A percentile compares a stretch with the other conserved stretches of the same genome.
These are phyloP conservation scores for Tinamus guttatus DNA, from an alignment of 2,113 vertebrate species.

Conservation along the genomic window DNA sequence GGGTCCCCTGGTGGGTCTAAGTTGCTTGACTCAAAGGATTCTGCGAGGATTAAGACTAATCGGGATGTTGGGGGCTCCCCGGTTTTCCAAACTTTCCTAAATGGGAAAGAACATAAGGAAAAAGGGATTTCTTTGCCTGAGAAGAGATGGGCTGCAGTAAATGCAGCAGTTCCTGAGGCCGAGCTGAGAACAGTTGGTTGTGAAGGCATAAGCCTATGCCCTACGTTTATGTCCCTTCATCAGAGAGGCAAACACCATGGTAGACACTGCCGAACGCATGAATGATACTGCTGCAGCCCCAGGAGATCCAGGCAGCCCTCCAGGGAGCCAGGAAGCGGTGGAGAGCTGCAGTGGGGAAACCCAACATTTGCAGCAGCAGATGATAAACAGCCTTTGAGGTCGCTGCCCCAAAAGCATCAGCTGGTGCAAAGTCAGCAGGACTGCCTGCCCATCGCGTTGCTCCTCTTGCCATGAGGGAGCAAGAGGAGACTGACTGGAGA, in stretches of 20 bases:
- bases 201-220: too few relatives aligned
- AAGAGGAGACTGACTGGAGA: not conserved
- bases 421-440: not conserved
- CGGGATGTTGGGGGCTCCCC: too few relatives aligned
- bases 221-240: not conserved
- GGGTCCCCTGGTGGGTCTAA: too few relatives aligned
- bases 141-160: too few relatives aligned
- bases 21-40: too few relatives aligned
- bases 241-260: not conserved
- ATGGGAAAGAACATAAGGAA: too few relatives aligned
- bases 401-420: not conserved
- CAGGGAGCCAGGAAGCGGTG: not conserved
- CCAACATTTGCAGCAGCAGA: not conserved
- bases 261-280: not conserved
- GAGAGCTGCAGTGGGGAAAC: accelerated
- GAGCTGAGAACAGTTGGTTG: too few relatives aligned
- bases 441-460: not conserved
- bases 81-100: too few relatives aligned
- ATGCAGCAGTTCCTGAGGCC: too few relatives aligned
- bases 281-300: not conserved
- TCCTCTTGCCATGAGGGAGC: not conserved
- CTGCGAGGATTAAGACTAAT: too few relatives aligned
- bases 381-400: not conserved
- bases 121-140: too few relatives aligned
- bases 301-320: not conserved